Evolutionary conservation across 2,797 vertebrate genomes (phyloP).

Genomic region (Buphagus erythrorhynchus): DNA sequence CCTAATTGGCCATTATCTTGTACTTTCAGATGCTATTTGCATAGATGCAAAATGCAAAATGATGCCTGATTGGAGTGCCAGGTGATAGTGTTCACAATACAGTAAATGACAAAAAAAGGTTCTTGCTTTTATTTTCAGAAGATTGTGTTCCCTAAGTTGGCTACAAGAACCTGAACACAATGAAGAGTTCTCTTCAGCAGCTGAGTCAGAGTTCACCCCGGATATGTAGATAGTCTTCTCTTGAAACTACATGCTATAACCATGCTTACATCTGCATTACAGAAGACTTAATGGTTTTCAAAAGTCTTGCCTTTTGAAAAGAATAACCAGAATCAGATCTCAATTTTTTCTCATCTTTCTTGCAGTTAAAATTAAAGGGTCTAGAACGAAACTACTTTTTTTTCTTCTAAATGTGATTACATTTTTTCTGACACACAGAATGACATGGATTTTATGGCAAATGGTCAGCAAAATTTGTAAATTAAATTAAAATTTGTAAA

Average conservation of each 20-base stretch:
- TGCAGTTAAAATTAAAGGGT: background rate
- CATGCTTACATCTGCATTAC: background rate
- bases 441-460: background rate
- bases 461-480: background rate
- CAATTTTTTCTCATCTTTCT: background rate
- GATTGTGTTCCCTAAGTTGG: background rate
- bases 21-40: background rate
- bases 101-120: background rate
- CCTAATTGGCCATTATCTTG: background rate
- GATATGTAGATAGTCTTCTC: background rate
- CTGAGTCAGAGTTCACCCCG: background rate
- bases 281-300: background rate
- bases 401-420: background rate
- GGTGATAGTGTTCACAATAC: background rate
- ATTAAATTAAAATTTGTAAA: background rate
- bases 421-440: background rate
- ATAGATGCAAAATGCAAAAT: background rate
- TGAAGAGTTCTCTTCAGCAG: background rate
- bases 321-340: background rate
- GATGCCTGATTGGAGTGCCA: background rate
- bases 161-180: background rate
- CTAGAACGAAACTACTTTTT: background rate
- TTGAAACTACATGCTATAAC: background rate
- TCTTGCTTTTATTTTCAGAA: background rate
- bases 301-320: background rate